Evolutionary conservation across 2,888 invertebrate species (phyloP), one percentile per base, ranked within the genome.

Genomic region (Creontiades dilutus): DNA sequence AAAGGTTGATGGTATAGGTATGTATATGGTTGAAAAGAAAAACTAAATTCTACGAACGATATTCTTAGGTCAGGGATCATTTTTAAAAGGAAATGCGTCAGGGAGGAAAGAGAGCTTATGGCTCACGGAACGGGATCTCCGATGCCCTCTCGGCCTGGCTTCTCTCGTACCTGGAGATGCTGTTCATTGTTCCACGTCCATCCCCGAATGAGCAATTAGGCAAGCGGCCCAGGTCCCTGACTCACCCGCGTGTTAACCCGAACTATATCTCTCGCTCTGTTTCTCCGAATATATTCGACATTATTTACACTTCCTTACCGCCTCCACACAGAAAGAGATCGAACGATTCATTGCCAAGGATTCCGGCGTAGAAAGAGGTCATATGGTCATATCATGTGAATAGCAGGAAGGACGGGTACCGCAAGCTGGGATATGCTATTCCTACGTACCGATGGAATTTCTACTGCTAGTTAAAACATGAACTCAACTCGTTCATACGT

Each of bases 151-250:
- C 2, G 52, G 4, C 16, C 52, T 52, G 52, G 11, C 14, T 1
- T 52, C 16, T 16, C 52, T 52, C n/a, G n/a, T 37, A 37, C 37
- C 37, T 37, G 37, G 37, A 2, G 7, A 57, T 57, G n/a, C 57
- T n/a, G 57, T 16, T 57, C 57, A 57, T 57, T 16, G 57, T 57
- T 57, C n/a, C 57, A n/a, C 57, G 57, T 57, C 19, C 57, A 57
- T 16, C 57, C n/a, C 37, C 4, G 16, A 57, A n/a, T 57, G 57
- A 57, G 16, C 57, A 57, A 57, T 57, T 57, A 57, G 57, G 57
- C 19, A n/a, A 16, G 12, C 57, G 57, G 57, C 57, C 57, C 16
- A n/a, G 2, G 2, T n/a, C 16, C 5, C 57, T 57, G 16, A 57
- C 57, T 7, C 7, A 57, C 16, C 37, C 57, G n/a, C n/a, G 11